phyloP scores from a whole-genome alignment of 1,140 invertebrate species.

The Bombus consobrinus region DNA sequence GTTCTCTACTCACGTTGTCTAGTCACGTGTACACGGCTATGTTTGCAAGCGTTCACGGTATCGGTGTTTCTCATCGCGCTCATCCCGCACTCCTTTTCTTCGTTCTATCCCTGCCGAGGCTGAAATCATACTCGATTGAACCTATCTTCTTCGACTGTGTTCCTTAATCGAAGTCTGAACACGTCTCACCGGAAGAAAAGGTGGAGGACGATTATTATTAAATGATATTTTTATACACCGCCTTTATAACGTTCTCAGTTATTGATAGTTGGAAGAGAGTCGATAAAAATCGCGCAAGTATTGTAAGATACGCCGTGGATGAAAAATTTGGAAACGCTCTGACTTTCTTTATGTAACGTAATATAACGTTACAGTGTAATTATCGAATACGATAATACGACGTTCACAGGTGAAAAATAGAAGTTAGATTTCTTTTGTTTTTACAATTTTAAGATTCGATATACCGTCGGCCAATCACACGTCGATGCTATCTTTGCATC shows the following conservation, averaged over 20 bases:
- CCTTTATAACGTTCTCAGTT: background rate
- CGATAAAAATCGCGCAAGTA: background rate
- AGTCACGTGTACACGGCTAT: constrained; percentile 43
- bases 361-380: background rate
- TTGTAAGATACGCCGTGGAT: background rate
- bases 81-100: constrained; percentile 14
- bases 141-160: background rate
- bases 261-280: background rate
- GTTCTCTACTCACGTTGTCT: constrained; percentile 18
- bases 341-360: background rate
- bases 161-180: constrained; percentile 4
- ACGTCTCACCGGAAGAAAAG: constrained; percentile 1
- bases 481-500: too few relatives aligned
- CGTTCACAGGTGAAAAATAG: too few relatives aligned
- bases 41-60: constrained; percentile 45
- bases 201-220: background rate
- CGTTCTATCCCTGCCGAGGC: background rate
- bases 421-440: too few relatives aligned
- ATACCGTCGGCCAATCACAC: too few relatives aligned
- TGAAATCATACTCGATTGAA: constrained; percentile 25
- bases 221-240: background rate
- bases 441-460: too few relatives aligned
- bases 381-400: too few relatives aligned
- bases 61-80: constrained; percentile 57
- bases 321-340: background rate